These are phyloP conservation scores for Bombyx mori DNA, from an alignment of 1,140 invertebrate species.

Conservation along the genomic window DNA sequence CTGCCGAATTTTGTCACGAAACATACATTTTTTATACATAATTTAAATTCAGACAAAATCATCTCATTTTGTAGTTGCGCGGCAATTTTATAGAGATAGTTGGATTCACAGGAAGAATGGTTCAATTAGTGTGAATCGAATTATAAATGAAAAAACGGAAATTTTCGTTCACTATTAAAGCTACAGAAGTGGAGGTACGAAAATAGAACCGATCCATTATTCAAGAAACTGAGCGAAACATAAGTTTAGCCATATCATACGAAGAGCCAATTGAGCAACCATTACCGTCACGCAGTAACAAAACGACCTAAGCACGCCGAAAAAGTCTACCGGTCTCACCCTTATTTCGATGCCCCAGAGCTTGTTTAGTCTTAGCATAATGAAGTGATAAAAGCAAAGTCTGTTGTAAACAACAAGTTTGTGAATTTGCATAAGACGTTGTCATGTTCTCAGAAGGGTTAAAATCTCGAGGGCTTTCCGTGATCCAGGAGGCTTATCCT, in stretches of 20 bases:
- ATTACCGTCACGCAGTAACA: conserved; percentile 24
- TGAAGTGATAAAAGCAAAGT: conserved; percentile 2
- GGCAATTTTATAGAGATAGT: too few species aligned
- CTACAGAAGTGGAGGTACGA: too few species aligned
- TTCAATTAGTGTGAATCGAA: too few species aligned
- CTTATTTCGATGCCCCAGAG: conserved; percentile 5
- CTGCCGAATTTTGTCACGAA: too few species aligned
- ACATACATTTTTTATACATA: too few species aligned
- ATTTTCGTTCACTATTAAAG: too few species aligned
- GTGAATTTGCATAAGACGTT: conserved; percentile 68
- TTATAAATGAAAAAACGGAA: too few species aligned
- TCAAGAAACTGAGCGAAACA: conserved; percentile 26
- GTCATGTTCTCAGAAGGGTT: conserved; percentile 63
- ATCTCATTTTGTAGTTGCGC: too few species aligned
- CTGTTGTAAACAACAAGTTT: conserved; percentile 35
- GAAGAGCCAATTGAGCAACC: conserved; percentile 52
- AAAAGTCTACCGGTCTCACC: conserved; percentile 11
- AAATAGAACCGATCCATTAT: too few species aligned
- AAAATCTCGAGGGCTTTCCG: conserved; percentile 59
- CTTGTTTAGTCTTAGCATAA: not conserved
- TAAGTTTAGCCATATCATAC: conserved; percentile 35
- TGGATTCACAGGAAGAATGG: too few species aligned
- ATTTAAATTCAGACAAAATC: too few species aligned
- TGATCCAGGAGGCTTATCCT: conserved; percentile 63
- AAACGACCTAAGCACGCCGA: conserved; percentile 14